Base-by-base conservation (phyloP, 2,797 vertebrate species). In the Peromyscus eremicus region DNA sequence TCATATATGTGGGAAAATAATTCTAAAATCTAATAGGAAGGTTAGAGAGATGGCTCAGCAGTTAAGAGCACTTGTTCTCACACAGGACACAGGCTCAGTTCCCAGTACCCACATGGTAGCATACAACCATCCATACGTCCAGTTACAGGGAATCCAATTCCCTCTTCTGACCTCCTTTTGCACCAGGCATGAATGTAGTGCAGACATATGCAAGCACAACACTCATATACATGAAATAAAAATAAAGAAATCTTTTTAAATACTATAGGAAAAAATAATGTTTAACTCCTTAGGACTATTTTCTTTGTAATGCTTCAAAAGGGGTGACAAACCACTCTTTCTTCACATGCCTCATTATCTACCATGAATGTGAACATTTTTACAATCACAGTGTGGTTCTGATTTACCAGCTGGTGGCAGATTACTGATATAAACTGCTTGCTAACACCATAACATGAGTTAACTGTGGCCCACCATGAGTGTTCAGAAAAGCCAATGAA, bases 371-470 rank as follows among this genome's bases (percentile, higher is more conserved):
- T 1, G 29, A 91, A 81, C 73, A 89, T 81, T 89, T 68, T 68
- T 60, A 73, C 19, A 73, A 19, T 29, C 43, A 34, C 19, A 37
- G 49, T 71, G 12, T 32, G 46, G 79, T 92, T 94, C 32, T 55
- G 62, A 96, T 19, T 93, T 71, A 60, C 40, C 8, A 37, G 84
- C 80, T 92, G 49, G 52, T 37, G n/a, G 68, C 62, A 5, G 88
- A 89, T 70, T 40, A 70, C 23, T n/a, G 43, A 92, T 73, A 85
- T 7, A 79, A 95, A 80, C 71, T 81, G 34, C 52, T 92, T 46
- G 60, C 66, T 92, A 88, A 97, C 82, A 73, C 64, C 34, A n/a
- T 52, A 89, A 77, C 46, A 49, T 19, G 37, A 82, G 13, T 16
- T 16, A 49, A 70, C 0, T 32, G 80, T 6, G 60, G 57, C 25